phyloP scores from a whole-genome alignment of 2,888 invertebrate species.

The Pachymerium ferrugineum region DNA sequence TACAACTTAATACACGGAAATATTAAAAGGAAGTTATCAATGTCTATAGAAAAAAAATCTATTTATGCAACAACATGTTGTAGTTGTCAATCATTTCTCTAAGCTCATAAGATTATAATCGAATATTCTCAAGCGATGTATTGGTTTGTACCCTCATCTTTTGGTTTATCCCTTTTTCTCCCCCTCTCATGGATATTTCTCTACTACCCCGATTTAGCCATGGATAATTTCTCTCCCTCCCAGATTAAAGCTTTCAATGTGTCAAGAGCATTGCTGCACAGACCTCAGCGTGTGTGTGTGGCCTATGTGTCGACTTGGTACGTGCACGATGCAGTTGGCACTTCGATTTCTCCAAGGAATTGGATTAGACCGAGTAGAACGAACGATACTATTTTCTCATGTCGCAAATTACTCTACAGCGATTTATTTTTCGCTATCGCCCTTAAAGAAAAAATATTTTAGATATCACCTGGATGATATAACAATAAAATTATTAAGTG shows the following conservation, averaged over 20 bases:
- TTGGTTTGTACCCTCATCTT: too few relatives aligned
- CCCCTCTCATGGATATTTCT: not conserved
- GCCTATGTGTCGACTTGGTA: not conserved
- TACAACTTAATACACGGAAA: not conserved
- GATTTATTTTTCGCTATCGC: not conserved
- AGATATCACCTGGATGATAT: not conserved
- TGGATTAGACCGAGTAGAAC: conserved; percentile 17
- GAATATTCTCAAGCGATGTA: too few relatives aligned
- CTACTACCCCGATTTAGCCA: conserved; percentile 9
- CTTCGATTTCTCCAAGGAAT: conserved; percentile 21
- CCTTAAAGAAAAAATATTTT: not conserved
- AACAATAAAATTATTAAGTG: not conserved
- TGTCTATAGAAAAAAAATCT: too few relatives aligned
- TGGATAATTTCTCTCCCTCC: conserved; percentile 24
- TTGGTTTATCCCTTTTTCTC: conserved; percentile 10
- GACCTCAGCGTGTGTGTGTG: conserved; percentile 10
- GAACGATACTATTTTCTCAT: conserved; percentile 10
- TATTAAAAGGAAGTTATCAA: not conserved
- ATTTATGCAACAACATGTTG: too few relatives aligned
- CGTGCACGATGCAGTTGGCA: conserved; percentile 24
- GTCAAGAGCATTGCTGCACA: conserved; percentile 23
- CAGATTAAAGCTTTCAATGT: conserved; percentile 27
- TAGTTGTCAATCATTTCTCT: too few relatives aligned
- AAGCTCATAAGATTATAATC: too few relatives aligned
- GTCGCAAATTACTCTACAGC: not conserved